Evolutionary conservation across 64 coral and sea anemone genomes (phyloP), one percentile per base, ranked within the genome.

Genomic region (Anthopleura sola): DNA sequence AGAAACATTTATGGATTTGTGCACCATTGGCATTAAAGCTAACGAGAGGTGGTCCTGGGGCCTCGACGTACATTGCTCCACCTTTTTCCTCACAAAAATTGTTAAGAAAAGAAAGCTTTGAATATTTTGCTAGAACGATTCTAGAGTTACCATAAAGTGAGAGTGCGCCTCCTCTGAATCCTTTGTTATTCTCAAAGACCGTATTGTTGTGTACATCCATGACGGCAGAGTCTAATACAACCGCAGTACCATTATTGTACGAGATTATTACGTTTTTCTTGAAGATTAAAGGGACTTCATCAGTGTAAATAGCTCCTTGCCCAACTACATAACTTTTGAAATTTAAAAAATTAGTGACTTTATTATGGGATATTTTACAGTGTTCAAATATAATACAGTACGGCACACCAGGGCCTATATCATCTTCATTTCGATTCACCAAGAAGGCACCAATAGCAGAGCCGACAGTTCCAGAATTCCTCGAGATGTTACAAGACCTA

Each of bases 91-190:
- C 87, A 54, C 90, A 89, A 34, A 46, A 36, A 39, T 96, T 96
- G 44, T 60, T 78, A 12, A 89, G 55, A 60, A 96, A 96, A 17
- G 11, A 71, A 57, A 88, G 47, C 31, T 23, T 54, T 4, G 94
- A 86, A 13, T 90, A 78, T 44, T 87, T 83, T 36, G 85, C 54
- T 75, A 96, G 90, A 53, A 90, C 46, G 20, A 96, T 76, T 75
- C 87, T 92, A 32, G 94, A 89, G 31, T 83, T 75, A 17, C 87
- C 90, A 80, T 96, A 96, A 83, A 96, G 86, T 57, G 94, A 83
- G 16, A 96, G 58, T 19, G 94, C 94, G 13, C 94, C 94, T 40
- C 94, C 94, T 53, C 80, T 81, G 39, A 83, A 78, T 0, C 94
- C 94, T 38, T 38, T 85, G 81, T 96, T 96, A 31, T 96, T 77